Evolutionary conservation across 2,797 vertebrate species (phyloP).

Genomic region (Enteromius trimaculatus): DNA sequence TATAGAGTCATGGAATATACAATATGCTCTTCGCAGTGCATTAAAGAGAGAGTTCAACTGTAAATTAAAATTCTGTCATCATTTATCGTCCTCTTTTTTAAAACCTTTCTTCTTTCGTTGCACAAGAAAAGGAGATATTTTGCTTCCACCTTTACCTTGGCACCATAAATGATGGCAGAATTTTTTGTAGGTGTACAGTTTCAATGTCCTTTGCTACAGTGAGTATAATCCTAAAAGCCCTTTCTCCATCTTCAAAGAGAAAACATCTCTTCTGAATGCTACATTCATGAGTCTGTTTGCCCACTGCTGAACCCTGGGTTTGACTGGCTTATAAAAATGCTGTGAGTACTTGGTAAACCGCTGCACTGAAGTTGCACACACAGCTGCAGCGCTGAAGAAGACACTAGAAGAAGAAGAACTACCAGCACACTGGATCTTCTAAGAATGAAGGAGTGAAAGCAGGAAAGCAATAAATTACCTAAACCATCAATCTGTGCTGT

Average conservation of each 20-base stretch:
- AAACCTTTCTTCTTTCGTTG: background rate
- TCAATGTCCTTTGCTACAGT: background rate
- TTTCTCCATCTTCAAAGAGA: slow-evolving; percentile 2
- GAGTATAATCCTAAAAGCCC: slow-evolving; percentile 2
- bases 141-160: background rate
- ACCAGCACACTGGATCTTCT: background rate
- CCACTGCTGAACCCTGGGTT: slow-evolving; percentile 29
- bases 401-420: background rate
- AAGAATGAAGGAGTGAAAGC: background rate
- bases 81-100: background rate
- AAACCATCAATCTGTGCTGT: background rate
- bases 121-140: background rate
- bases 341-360: slow-evolving; percentile 14
- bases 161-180: background rate
- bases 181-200: too few relatives aligned
- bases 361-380: slow-evolving; percentile 2
- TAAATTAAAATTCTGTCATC: background rate
- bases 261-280: slow-evolving; percentile 8
- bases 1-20: background rate
- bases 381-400: background rate
- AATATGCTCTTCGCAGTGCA: background rate
- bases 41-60: background rate
- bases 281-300: slow-evolving; percentile 13
- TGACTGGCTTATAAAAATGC: slow-evolving; percentile 20
- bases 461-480: background rate